These are phyloP conservation scores for Ichneumoninae sp. DNA, from an alignment of 2,888 invertebrate genomes.

Conservation along the genomic window DNA sequence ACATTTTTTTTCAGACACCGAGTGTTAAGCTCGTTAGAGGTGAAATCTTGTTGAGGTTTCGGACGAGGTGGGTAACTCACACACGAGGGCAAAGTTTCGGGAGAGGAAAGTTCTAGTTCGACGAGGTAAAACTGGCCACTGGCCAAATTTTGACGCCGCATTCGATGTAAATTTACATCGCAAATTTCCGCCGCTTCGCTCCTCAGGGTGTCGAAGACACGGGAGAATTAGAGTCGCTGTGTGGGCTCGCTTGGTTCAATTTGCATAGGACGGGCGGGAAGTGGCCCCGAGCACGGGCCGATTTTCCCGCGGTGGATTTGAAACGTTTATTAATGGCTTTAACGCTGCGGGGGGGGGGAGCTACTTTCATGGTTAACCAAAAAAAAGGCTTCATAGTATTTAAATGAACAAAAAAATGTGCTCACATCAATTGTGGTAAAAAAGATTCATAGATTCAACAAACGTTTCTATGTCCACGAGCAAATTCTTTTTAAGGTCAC, in stretches of 20 bases:
- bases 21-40: slow-evolving; percentile 43
- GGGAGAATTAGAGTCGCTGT: slow-evolving; percentile 5
- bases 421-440: too few relatives aligned
- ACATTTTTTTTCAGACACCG: not conserved
- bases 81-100: slow-evolving; percentile 25
- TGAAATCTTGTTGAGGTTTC: slow-evolving; percentile 38
- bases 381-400: not conserved
- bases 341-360: not conserved
- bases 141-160: slow-evolving; percentile 45
- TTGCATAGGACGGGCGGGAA: slow-evolving; percentile 6
- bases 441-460: too few relatives aligned
- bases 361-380: not conserved
- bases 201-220: not conserved
- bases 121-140: slow-evolving; percentile 52
- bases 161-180: slow-evolving; percentile 52
- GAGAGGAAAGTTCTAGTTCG: slow-evolving; percentile 29
- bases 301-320: not conserved
- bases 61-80: slow-evolving; percentile 11
- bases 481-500: too few relatives aligned
- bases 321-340: slow-evolving; percentile 2
- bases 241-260: slow-evolving; percentile 23
- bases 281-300: not conserved
- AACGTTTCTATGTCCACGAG: too few relatives aligned
- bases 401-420: too few relatives aligned
- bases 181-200: slow-evolving; percentile 20